Conservation (phyloP, 1,140 invertebrate genomes). For the Zaprionus inermis region DNA sequence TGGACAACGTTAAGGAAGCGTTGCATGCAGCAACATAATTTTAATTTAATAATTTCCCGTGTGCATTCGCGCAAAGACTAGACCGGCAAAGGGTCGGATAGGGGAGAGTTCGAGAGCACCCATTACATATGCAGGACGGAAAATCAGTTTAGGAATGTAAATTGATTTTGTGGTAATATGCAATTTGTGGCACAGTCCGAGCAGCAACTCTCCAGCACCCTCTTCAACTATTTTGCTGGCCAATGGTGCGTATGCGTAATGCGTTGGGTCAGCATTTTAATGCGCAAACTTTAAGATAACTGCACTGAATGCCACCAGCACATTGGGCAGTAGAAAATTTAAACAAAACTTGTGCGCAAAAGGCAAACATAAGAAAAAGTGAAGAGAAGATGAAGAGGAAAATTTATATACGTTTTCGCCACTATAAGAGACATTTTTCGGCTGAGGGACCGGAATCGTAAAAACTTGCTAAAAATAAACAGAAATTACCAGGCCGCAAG, state of each 20-base stretch:
- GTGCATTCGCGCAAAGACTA: slow-evolving; percentile 35
- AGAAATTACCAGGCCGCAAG: slow-evolving; percentile 75
- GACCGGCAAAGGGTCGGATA: background rate
- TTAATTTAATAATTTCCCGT: slow-evolving; percentile 80
- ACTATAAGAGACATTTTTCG: slow-evolving; percentile 56
- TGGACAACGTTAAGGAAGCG: slow-evolving; percentile 56
- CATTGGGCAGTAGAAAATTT: slow-evolving; percentile 35
- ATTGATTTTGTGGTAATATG: slow-evolving; percentile 82
- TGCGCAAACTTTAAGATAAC: slow-evolving; percentile 43
- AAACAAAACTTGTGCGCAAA: slow-evolving; percentile 49
- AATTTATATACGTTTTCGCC: slow-evolving; percentile 42
- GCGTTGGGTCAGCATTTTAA: slow-evolving; percentile 57
- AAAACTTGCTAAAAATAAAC: slow-evolving; percentile 78
- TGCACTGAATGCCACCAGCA: slow-evolving; percentile 16
- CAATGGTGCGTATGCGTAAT: slow-evolving; percentile 77
- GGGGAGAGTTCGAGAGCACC: too few species aligned
- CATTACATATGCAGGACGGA: slow-evolving; percentile 49
- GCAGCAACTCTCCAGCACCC: too few species aligned
- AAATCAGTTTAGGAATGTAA: slow-evolving; percentile 82
- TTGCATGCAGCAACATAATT: slow-evolving; percentile 70
- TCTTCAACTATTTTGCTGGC: slow-evolving; percentile 39
- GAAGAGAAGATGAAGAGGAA: slow-evolving; percentile 30
- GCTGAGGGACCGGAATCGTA: slow-evolving; percentile 29
- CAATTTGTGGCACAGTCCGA: slow-evolving; percentile 59
- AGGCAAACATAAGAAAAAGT: background rate